Evolutionary conservation across 2,888 invertebrate genomes (phyloP), one percentile per base, ranked within the genome.

Genomic region (Cephus sareptanus): DNA sequence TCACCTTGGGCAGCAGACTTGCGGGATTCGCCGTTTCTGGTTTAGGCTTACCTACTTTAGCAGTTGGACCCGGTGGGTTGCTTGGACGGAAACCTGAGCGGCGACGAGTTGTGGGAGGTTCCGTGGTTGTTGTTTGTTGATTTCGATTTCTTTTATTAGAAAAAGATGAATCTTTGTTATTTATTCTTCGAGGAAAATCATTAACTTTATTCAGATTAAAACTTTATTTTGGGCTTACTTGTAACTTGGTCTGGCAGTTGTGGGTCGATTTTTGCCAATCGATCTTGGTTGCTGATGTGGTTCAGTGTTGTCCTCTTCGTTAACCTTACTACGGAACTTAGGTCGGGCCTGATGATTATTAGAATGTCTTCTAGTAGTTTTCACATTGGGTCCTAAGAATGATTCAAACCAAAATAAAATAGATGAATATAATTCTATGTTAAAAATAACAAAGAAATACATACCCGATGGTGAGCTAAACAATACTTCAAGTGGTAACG

Each of bases 1-100:
- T 97, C 86, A 97, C 95, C 92, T 96, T 96, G 89, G 96, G 96
- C 79, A 96, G 92, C 83, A 95, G 95, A 69, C 94, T 94, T 9
- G 94, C 93, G 34, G 93, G 92, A 86, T 73, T 93, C 91, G 13
- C 92, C 90, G 34, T 91, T 92, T 87, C 93, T 92, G 83, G 95
- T 95, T 3, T 77, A 33, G 75, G 74, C 35, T 77, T 90, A 33
- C 15, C 81, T 23, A 85, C 82, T 76, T 91, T 91, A n/a, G 81
- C 93, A 93, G 82, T 94, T 89, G 37, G 90, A 86, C 13, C 92
- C 84, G 79, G 93, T 90, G 81, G 93, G 90, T 89, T 94, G 94
- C 78, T 95, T 9, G 96, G 95, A 83, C 96, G 95, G 90, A 95
- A 97, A 37, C 95, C 94, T 79, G 94, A 93, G 82, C 95, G 93